These are phyloP conservation scores for Eleginops maclovinus DNA, from an alignment of 2,113 vertebrate species.

Conservation along the genomic window DNA sequence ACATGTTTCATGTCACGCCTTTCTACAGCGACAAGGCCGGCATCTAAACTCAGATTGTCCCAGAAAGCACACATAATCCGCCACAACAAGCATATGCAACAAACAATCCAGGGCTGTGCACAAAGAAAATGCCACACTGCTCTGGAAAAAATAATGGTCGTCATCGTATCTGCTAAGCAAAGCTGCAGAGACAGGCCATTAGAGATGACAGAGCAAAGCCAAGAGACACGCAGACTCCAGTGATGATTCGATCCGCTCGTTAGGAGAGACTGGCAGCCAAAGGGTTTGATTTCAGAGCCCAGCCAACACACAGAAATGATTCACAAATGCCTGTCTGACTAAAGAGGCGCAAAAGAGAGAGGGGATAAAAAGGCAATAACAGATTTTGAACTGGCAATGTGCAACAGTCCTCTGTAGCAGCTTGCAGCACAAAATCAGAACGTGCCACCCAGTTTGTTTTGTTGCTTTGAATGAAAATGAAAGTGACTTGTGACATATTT, in stretches of 20 bases:
- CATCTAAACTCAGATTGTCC: slow-evolving; percentile 84
- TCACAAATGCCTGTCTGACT: slow-evolving; percentile 59
- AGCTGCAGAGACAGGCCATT: slow-evolving; percentile 26
- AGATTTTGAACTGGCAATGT: slow-evolving; percentile 45
- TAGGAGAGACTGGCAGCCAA: slow-evolving; percentile 33
- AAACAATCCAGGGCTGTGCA: slow-evolving; percentile 40
- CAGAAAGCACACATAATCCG: slow-evolving; percentile 51
- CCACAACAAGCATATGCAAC: slow-evolving; percentile 59
- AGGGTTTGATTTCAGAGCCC: slow-evolving; percentile 33
- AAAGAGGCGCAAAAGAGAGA: slow-evolving; percentile 32
- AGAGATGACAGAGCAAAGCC: slow-evolving; percentile 30
- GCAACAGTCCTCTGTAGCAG: slow-evolving; percentile 46
- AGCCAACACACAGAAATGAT: slow-evolving; percentile 25
- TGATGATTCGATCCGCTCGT: slow-evolving; percentile 27
- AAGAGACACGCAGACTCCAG: slow-evolving; percentile 22
- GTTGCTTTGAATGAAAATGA: slow-evolving; percentile 57
- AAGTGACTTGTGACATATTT: slow-evolving; percentile 69
- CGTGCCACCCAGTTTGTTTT: slow-evolving; percentile 19
- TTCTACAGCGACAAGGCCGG: slow-evolving; percentile 95
- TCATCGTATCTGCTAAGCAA: slow-evolving; percentile 38
- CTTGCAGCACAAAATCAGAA: slow-evolving; percentile 50
- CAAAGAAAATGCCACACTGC: slow-evolving; percentile 44
- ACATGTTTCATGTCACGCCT: slow-evolving; percentile 98
- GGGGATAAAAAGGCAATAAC: slow-evolving; percentile 45
- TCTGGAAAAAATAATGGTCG: slow-evolving; percentile 11